phyloP scores from a whole-genome alignment of 2,888 invertebrate genomes.

The Baccha elongata region DNA sequence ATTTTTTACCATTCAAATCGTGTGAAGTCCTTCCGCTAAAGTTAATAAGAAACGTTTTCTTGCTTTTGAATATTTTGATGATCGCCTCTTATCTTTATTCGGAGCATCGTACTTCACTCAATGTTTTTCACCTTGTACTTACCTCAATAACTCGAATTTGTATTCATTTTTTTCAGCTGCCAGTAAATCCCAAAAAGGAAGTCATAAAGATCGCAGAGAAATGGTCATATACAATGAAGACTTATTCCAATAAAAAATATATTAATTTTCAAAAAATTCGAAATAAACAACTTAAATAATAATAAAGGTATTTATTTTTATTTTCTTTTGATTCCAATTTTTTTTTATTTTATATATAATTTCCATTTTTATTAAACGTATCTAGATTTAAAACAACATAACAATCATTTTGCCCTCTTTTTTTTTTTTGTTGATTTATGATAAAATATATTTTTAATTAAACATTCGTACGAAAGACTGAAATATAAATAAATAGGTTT shows the following conservation, averaged over 20 bases:
- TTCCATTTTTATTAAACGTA: conserved; percentile 45
- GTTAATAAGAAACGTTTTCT: too few species aligned
- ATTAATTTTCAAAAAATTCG: neutral
- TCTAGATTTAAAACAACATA: conserved; percentile 64
- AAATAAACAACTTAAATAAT: conserved; percentile 18
- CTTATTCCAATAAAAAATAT: conserved; percentile 74
- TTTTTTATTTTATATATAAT: conserved; percentile 58
- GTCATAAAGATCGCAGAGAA: conserved; percentile 92
- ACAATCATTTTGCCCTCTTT: conserved; percentile 51
- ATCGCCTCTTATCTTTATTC: too few species aligned
- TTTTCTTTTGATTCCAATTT: conserved; percentile 60
- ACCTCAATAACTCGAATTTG: too few species aligned
- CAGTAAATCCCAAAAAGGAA: conserved; percentile 91
- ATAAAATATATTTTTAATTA: conserved; percentile 50
- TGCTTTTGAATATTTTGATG: too few species aligned
- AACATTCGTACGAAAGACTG: conserved; percentile 51
- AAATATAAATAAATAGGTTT: conserved; percentile 50
- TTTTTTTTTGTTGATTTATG: conserved; percentile 34
- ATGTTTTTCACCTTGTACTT: too few species aligned
- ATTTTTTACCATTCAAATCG: too few species aligned
- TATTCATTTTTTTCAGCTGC: conserved; percentile 84
- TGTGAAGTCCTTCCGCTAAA: too few species aligned
- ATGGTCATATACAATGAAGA: conserved; percentile 91
- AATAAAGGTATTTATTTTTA: conserved; percentile 22
- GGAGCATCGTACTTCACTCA: too few species aligned